These are phyloP conservation scores for Pseudomyrmex concolor DNA, from an alignment of 1,140 invertebrate species.

Conservation along the genomic window DNA sequence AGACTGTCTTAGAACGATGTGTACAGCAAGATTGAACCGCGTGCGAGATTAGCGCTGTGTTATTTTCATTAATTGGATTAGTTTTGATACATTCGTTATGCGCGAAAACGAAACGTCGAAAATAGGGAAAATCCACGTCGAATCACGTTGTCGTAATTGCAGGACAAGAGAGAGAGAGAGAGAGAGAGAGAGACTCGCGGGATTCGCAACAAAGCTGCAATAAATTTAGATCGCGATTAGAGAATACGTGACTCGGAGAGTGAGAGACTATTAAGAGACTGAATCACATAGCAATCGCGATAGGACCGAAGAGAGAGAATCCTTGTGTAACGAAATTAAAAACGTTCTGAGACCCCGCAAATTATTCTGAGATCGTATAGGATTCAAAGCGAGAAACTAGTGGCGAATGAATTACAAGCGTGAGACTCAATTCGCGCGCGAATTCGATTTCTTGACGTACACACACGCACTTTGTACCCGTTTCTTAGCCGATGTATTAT, in stretches of 20 bases:
- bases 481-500: background rate
- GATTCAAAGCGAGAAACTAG: slow-evolving; percentile 6
- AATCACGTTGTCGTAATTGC: background rate
- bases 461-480: background rate
- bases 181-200: background rate
- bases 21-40: slow-evolving; percentile 8
- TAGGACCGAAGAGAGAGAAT: background rate
- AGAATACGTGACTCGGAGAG: background rate
- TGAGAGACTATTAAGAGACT: slow-evolving; percentile 2
- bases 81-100: slow-evolving; percentile 19
- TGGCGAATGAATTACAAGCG: background rate
- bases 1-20: slow-evolving; percentile 26
- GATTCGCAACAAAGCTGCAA: background rate
- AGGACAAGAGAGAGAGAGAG: background rate
- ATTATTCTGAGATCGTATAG: background rate
- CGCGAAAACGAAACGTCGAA: background rate
- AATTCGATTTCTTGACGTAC: background rate
- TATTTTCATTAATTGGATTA: slow-evolving; percentile 34
- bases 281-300: slow-evolving; percentile 16
- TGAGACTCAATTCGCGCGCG: background rate
- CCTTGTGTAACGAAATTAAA: background rate
- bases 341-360: background rate
- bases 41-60: slow-evolving; percentile 2
- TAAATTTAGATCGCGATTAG: slow-evolving; percentile 17
- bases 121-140: slow-evolving; percentile 12